phyloP scores from a whole-genome alignment of 2,888 invertebrate species.

The Ophion costatus region DNA sequence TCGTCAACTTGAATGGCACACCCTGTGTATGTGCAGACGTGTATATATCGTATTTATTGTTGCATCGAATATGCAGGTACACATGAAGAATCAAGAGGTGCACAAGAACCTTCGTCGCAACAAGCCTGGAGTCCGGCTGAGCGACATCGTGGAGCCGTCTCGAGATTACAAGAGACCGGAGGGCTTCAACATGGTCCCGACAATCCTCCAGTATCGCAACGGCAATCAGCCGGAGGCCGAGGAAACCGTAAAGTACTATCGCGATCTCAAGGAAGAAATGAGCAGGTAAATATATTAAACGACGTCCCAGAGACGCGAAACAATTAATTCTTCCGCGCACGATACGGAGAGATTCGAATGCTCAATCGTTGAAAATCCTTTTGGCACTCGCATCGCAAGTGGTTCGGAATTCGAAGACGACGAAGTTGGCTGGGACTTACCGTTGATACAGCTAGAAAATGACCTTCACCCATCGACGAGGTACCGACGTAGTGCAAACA shows the following conservation, averaged over 20 bases:
- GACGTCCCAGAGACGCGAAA: neutral
- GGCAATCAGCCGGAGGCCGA: constrained; percentile 79
- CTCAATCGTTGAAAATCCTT: constrained; percentile 79
- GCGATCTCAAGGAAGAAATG: constrained; percentile 83
- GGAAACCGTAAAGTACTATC: constrained; percentile 80
- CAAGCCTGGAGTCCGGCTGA: constrained; percentile 86
- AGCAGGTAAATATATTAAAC: constrained; percentile 81
- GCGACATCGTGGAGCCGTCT: constrained; percentile 85
- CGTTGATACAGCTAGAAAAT: constrained; percentile 84
- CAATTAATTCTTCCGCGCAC: neutral
- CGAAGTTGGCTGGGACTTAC: constrained; percentile 87
- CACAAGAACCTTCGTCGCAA: constrained; percentile 88
- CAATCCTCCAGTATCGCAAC: constrained; percentile 82
- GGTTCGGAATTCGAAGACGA: constrained; percentile 85
- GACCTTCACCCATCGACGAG: constrained; percentile 82
- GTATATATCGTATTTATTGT: neutral
- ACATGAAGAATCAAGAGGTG: constrained; percentile 88
- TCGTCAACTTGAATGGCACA: neutral
- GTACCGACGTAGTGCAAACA: constrained; percentile 69
- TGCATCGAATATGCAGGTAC: constrained; percentile 84
- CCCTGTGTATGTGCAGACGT: no score
- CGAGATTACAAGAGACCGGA: constrained; percentile 86
- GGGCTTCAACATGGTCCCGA: constrained; percentile 87
- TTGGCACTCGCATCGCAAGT: constrained; percentile 82
- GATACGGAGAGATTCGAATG: constrained; percentile 74